Conservation (phyloP, 2,888 invertebrate genomes). For the Gonocerus acuteangulatus region DNA sequence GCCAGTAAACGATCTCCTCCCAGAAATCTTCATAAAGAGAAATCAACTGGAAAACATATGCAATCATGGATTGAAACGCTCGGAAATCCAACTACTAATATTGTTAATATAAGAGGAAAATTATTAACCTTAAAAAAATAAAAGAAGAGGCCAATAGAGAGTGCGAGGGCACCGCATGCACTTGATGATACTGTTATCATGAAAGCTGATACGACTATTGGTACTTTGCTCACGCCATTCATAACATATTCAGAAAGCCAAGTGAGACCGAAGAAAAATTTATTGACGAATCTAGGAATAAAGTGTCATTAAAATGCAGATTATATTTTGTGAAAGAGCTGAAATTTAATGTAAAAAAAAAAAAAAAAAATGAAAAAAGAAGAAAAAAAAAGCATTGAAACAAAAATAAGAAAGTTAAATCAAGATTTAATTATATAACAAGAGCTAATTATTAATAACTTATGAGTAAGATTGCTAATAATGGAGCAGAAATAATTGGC, state of each 20-base stretch:
- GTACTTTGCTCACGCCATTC: constrained; percentile 59
- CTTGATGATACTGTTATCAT: constrained; percentile 56
- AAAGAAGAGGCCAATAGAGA: constrained; percentile 57
- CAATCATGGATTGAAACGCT: background rate
- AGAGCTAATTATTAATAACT: no score
- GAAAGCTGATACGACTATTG: constrained; percentile 57
- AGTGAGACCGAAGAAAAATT: constrained; percentile 44
- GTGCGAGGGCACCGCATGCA: constrained; percentile 66
- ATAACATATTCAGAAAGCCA: constrained; percentile 56
- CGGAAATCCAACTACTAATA: background rate
- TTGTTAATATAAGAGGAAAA: background rate
- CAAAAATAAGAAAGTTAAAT: no score
- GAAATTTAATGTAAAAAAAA: no score
- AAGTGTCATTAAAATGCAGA: background rate
- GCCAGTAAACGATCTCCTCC: constrained; percentile 48
- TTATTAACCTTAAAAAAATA: constrained; percentile 59
- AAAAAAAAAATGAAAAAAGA: no score
- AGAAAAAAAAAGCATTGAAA: no score
- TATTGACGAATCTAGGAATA: constrained; percentile 46
- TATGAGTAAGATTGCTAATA: no score
- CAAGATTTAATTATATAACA: no score
- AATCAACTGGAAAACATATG: constrained; percentile 45
- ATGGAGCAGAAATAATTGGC: no score
- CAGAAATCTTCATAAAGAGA: constrained; percentile 69
- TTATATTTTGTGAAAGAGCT: no score